phyloP scores from a whole-genome alignment of 2,797 vertebrate genomes.

The Cyprinella venusta region DNA sequence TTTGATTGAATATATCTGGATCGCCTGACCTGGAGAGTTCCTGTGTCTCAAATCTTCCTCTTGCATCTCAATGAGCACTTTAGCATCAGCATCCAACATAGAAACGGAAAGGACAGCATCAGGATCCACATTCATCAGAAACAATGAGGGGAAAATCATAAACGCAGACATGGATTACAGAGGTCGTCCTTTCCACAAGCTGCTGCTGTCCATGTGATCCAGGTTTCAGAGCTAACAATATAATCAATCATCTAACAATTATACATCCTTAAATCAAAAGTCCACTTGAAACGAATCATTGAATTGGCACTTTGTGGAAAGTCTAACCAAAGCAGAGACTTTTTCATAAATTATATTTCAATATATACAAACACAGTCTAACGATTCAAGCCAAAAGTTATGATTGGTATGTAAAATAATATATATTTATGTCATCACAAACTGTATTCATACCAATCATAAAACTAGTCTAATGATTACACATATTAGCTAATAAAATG shows the following conservation, averaged over 20 bases:
- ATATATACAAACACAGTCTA: conserved; percentile 48
- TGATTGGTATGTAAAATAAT: conserved; percentile 29
- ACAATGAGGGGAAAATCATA: conserved; percentile 52
- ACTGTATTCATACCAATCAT: conserved; percentile 27
- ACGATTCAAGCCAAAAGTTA: not conserved
- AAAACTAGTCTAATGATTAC: not conserved
- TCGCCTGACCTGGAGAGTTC: conserved; percentile 81
- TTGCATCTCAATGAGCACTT: conserved; percentile 87
- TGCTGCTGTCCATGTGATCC: conserved; percentile 32
- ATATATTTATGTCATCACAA: conserved; percentile 17
- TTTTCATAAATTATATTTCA: conserved; percentile 26
- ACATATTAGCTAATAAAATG: not conserved
- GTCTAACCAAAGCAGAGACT: conserved; percentile 37
- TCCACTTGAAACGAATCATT: not conserved
- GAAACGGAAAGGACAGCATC: conserved; percentile 65
- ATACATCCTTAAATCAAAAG: not conserved
- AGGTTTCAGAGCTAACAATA: not conserved
- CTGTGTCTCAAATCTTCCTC: conserved; percentile 85
- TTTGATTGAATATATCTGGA: conserved; percentile 49
- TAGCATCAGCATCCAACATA: conserved; percentile 67
- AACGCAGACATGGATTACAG: conserved; percentile 48
- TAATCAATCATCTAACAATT: not conserved
- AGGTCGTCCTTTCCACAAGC: conserved; percentile 51
- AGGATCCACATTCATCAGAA: conserved; percentile 60
- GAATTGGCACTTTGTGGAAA: conserved; percentile 55